phyloP scores from a whole-genome alignment of 2,888 invertebrate species.

The Nymphalis urticae region DNA sequence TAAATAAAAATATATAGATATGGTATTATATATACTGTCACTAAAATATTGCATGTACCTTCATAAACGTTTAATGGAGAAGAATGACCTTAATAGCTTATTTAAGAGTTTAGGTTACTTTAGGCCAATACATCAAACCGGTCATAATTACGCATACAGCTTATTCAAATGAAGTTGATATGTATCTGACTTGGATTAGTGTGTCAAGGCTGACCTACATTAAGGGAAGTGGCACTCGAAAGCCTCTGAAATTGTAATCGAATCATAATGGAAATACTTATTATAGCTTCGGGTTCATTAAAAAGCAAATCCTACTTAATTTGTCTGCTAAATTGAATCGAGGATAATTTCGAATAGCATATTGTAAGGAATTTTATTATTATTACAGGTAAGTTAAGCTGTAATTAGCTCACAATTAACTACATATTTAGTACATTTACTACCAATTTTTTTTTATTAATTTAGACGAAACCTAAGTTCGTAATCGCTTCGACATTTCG shows the following conservation, averaged over 20 bases:
- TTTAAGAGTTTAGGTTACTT: conserved; percentile 3
- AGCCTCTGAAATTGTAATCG: conserved; percentile 42
- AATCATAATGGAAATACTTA: conserved; percentile 38
- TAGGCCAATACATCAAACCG: conserved; percentile 11
- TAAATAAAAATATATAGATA: too few species aligned
- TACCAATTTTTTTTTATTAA: too few species aligned
- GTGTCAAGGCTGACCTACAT: conserved; percentile 47
- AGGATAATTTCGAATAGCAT: conserved; percentile 4
- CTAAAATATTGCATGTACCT: neutral
- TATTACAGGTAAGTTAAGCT: neutral
- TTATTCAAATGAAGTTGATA: conserved; percentile 34
- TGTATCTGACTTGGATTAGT: conserved; percentile 24
- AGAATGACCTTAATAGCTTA: conserved; percentile 18
- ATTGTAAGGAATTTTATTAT: neutral
- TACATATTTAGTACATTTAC: too few species aligned
- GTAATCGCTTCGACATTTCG: too few species aligned
- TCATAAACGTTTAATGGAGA: conserved; percentile 21
- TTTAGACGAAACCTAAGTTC: too few species aligned
- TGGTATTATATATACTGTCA: too few species aligned
- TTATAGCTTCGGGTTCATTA: conserved; percentile 14
- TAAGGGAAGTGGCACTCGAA: conserved; percentile 37
- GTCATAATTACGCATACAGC: conserved; percentile 29
- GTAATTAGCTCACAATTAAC: too few species aligned
- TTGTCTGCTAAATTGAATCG: conserved; percentile 20
- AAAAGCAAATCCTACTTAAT: conserved; percentile 15